phyloP scores from a whole-genome alignment of 2,888 invertebrate species.

The Mesochorus sp. region DNA sequence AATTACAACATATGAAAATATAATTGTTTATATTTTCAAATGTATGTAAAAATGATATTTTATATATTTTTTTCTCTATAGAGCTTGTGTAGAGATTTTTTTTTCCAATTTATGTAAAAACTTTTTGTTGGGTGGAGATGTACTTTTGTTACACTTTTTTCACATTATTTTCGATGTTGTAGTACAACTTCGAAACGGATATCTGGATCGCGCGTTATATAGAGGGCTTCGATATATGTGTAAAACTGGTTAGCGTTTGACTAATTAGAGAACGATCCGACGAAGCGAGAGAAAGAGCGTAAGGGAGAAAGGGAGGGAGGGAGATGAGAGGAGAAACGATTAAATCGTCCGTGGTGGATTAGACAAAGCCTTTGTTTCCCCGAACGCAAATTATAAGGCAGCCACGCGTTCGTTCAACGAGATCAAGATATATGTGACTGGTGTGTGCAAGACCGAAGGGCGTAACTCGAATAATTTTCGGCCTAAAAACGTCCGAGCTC shows the following conservation, averaged over 20 bases:
- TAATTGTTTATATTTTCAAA: too few relatives aligned
- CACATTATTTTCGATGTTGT: too few relatives aligned
- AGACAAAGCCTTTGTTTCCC: constrained; percentile 72
- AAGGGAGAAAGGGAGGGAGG: constrained; percentile 7
- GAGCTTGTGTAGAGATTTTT: too few relatives aligned
- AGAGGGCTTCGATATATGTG: neutral
- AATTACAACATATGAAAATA: too few relatives aligned
- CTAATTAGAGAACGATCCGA: constrained; percentile 75
- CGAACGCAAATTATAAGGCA: constrained; percentile 71
- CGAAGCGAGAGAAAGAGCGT: constrained; percentile 35
- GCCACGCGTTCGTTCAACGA: constrained; percentile 53
- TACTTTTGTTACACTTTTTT: too few relatives aligned
- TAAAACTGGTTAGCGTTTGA: constrained; percentile 63
- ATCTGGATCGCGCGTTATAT: constrained; percentile 17
- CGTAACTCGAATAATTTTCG: neutral
- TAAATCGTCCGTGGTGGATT: constrained; percentile 71
- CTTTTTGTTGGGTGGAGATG: too few relatives aligned
- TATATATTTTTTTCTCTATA: too few relatives aligned
- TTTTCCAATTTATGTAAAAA: too few relatives aligned
- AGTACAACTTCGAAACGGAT: too few relatives aligned
- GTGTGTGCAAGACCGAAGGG: neutral
- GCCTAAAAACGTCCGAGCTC: neutral
- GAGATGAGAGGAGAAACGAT: constrained; percentile 56
- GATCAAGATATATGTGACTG: constrained; percentile 21
- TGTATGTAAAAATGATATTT: too few relatives aligned